Evolutionary conservation across 2,113 vertebrate species (phyloP), one percentile per base, ranked within the genome.

Genomic region (Oreochromis niloticus): DNA sequence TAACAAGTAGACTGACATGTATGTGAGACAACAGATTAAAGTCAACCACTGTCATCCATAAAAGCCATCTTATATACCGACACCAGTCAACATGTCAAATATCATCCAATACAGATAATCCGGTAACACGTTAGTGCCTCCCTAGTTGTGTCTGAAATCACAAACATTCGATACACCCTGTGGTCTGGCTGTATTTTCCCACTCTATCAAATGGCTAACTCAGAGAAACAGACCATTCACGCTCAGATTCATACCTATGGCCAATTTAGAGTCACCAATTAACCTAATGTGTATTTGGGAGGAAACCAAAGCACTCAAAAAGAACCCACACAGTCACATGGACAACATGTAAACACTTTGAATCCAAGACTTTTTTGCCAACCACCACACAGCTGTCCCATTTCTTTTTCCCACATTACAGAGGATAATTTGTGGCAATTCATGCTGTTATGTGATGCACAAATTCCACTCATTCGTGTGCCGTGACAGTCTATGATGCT

Each of bases 381-480:
- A 73, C 66, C 39, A 43, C 66, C 22, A 24, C 66, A 73, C 39
- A 14, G 66, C 66, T 71, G n/a, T 41, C 39, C 66, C 22, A 27
- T 73, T 46, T 73, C 22, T 73, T 30, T 73, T 46, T 48, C 41
- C 41, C 9, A 73, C 39, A 73, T 46, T 73, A 73, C 39, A 46
- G 5, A 0, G 0, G 9, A 17, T 2, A 17, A 73, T 10, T 73
- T 2, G 22, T 73, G 68, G 0, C 39, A 73, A 43, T 73, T 66
- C 32, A 4, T 66, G 39, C 22, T 27, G 39, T 46, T 1, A 46
- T 6, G 13, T 73, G 68, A 6, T 27, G 22, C 68, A 27, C 41
- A 73, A 43, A 73, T 46, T 73, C n/a, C 22, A 27, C 22, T 6
- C 13, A 73, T 46, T 46, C 13, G 1, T 27, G 22, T 73, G 68